These are phyloP conservation scores for Zaprionus obscuricornis DNA, from an alignment of 2,888 invertebrate genomes.

Conservation along the genomic window DNA sequence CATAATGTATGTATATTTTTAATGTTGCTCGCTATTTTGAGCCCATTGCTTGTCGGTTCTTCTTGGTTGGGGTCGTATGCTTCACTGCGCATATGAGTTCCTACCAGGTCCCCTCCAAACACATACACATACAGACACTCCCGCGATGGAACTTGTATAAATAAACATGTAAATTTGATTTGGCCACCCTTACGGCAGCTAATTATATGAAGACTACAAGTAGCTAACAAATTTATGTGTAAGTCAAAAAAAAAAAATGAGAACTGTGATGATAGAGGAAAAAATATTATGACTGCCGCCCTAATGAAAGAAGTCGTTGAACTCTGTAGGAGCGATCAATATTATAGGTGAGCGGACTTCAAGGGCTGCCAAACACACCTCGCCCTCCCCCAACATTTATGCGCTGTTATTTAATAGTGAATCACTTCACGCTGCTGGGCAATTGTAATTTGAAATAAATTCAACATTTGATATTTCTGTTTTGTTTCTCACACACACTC, in stretches of 20 bases:
- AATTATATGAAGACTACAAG: constrained; percentile 53
- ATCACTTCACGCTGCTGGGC: too few relatives aligned
- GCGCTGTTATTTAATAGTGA: background rate
- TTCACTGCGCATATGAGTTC: constrained; percentile 57
- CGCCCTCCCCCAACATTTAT: too few relatives aligned
- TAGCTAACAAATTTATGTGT: constrained; percentile 33
- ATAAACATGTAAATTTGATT: constrained; percentile 69
- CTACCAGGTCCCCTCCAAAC: constrained; percentile 3
- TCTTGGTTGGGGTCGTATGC: constrained; percentile 80
- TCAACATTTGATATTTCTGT: constrained; percentile 6
- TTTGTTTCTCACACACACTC: background rate
- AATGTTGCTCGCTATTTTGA: constrained; percentile 57
- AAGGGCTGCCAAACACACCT: constrained; percentile 21
- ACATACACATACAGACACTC: background rate
- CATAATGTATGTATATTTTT: constrained; percentile 21
- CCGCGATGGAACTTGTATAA: constrained; percentile 59
- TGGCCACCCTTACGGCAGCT: constrained; percentile 62
- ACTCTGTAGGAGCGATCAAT: constrained; percentile 50
- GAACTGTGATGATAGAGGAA: constrained; percentile 35
- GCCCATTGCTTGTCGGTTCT: constrained; percentile 48
- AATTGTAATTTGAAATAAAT: too few relatives aligned
- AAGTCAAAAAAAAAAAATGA: constrained; percentile 39
- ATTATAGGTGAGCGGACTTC: constrained; percentile 24
- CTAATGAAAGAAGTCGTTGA: constrained; percentile 65
- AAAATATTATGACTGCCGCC: constrained; percentile 40